These are phyloP conservation scores for Synchiropus splendidus DNA, from an alignment of 2,113 vertebrate species.

Conservation along the genomic window DNA sequence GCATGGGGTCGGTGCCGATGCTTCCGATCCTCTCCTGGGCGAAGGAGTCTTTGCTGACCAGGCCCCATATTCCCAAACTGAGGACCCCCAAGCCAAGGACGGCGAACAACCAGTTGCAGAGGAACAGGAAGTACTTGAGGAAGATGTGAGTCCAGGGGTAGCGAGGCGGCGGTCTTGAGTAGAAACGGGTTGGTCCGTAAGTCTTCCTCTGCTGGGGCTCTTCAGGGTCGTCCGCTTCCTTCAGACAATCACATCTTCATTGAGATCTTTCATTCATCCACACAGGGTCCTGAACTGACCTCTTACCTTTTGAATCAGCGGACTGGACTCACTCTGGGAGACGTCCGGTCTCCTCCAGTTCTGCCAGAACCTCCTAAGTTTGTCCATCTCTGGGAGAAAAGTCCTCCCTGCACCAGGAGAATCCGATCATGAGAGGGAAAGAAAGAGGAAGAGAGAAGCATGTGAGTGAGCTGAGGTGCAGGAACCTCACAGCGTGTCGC, in stretches of 20 bases:
- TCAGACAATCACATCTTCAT: background rate
- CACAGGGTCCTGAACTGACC: background rate
- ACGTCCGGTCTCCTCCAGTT: constrained; percentile 24
- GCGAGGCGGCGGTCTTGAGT: background rate
- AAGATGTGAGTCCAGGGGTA: constrained; percentile 52
- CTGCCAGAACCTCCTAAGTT: constrained; percentile 35
- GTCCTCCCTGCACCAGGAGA: background rate
- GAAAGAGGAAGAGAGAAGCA: constrained; percentile 17
- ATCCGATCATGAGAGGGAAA: constrained; percentile 11
- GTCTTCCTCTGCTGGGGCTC: constrained; percentile 8
- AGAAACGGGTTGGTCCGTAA: too few species aligned
- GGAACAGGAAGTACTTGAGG: constrained; percentile 68
- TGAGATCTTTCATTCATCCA: background rate
- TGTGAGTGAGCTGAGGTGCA: constrained; percentile 35
- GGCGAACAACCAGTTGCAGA: constrained; percentile 77
- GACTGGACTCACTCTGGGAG: constrained; percentile 52
- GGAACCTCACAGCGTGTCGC: constrained; percentile 14
- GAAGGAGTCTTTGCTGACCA: constrained; percentile 73
- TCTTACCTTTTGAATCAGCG: constrained; percentile 77
- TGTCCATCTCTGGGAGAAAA: constrained; percentile 19
- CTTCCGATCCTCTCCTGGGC: constrained; percentile 47
- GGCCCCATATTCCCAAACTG: constrained; percentile 77
- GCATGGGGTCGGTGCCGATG: constrained; percentile 77
- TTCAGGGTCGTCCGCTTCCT: background rate
- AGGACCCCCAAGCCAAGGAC: constrained; percentile 69